Evolutionary conservation across 2,797 vertebrate genomes (phyloP).

Genomic region (Acanthis flammea): DNA sequence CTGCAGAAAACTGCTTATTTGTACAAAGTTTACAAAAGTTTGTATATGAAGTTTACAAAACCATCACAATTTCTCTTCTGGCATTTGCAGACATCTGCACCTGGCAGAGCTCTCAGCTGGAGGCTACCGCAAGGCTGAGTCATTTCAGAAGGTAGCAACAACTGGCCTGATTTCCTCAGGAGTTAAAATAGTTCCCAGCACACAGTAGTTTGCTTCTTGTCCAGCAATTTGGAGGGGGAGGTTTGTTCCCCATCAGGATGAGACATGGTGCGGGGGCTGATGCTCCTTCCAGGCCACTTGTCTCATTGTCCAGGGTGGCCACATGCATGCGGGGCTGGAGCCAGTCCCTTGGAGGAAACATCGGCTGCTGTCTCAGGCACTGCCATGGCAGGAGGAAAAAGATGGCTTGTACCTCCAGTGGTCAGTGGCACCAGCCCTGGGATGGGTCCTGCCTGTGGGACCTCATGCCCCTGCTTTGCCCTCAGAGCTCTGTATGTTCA

Average conservation of each 20-base stretch:
- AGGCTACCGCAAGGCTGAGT: background rate
- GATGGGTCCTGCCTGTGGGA: background rate
- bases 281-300: background rate
- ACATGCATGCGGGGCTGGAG: accelerated
- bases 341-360: background rate
- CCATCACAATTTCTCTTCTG: background rate
- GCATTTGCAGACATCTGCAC: background rate
- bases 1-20: background rate
- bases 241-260: background rate
- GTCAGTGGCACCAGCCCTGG: background rate
- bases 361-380: background rate
- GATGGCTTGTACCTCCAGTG: background rate
- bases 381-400: background rate
- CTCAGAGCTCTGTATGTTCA: background rate
- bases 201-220: background rate
- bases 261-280: accelerated
- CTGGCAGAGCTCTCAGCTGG: background rate
- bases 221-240: background rate
- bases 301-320: background rate
- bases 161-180: background rate
- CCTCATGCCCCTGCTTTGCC: background rate
- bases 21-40: background rate
- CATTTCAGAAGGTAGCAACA: background rate
- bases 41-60: background rate
- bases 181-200: background rate